phyloP scores from a whole-genome alignment of 2,113 vertebrate species.

The Meleagris gallopavo region DNA sequence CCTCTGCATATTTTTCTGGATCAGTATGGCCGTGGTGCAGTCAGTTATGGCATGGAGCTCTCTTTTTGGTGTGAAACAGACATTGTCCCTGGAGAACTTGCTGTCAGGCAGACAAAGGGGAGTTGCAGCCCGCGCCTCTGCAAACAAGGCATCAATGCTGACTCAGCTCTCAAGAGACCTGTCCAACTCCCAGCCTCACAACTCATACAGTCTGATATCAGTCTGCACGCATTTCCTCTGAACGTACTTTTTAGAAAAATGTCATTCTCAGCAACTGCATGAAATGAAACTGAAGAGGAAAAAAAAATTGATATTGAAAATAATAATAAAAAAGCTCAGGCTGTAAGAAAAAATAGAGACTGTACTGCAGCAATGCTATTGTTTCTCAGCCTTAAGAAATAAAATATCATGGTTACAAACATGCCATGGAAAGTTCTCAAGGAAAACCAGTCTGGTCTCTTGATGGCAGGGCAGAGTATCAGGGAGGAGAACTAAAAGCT shows the following conservation, averaged over 20 bases:
- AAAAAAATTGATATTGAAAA: background rate
- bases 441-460: slow-evolving; percentile 23
- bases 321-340: background rate
- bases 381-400: background rate
- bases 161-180: background rate
- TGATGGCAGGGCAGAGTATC: background rate
- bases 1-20: background rate
- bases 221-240: background rate
- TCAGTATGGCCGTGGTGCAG: background rate
- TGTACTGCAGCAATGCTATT: background rate
- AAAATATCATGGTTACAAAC: background rate
- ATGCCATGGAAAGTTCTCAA: background rate
- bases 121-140: background rate
- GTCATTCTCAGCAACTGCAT: background rate
- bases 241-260: background rate
- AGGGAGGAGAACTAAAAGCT: background rate
- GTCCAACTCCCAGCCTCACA: background rate
- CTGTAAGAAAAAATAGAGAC: background rate
- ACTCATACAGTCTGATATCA: background rate
- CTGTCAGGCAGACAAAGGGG: background rate
- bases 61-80: background rate
- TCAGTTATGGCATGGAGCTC: background rate
- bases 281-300: background rate
- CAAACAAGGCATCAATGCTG: background rate
- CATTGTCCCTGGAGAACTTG: background rate